phyloP scores from a whole-genome alignment of 2,797 vertebrate species.

The Siniperca undulata region DNA sequence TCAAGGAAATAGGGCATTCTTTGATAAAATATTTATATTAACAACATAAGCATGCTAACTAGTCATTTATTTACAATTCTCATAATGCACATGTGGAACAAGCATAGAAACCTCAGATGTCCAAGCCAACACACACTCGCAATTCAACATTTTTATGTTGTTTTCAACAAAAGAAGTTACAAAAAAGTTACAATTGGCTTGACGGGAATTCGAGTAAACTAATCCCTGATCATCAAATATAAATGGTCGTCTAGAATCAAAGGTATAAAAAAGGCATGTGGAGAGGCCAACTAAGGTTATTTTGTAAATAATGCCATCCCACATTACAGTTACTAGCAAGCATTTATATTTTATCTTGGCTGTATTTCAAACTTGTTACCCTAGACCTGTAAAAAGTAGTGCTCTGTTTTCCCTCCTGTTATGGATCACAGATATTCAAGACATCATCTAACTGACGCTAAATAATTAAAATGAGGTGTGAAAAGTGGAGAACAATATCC shows the following conservation, averaged over 20 bases:
- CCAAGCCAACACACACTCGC: not conserved
- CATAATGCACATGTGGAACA: not conserved
- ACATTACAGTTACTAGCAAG: slow-evolving; percentile 17
- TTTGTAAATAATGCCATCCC: slow-evolving; percentile 43
- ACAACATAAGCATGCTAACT: slow-evolving; percentile 4
- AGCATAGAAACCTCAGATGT: slow-evolving; percentile 10
- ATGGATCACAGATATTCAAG: slow-evolving; percentile 13
- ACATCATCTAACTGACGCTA: not conserved
- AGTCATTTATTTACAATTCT: not conserved
- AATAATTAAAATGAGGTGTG: slow-evolving; percentile 1
- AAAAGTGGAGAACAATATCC: not conserved
- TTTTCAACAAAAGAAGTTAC: slow-evolving; percentile 25
- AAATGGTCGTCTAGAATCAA: slow-evolving; percentile 29
- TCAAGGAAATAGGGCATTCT: slow-evolving; percentile 11
- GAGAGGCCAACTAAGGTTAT: slow-evolving; percentile 19
- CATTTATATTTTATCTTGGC: slow-evolving; percentile 39
- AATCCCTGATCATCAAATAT: slow-evolving; percentile 56
- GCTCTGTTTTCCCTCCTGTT: not conserved
- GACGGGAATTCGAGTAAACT: slow-evolving; percentile 24
- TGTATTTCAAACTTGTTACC: slow-evolving; percentile 12
- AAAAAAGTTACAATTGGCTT: slow-evolving; percentile 27
- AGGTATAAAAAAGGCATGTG: not conserved
- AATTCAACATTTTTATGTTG: slow-evolving; percentile 19
- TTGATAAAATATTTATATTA: slow-evolving; percentile 42
- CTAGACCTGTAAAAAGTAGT: not conserved